These are phyloP conservation scores for Hermatobates lingyangjiaoensis DNA, from an alignment of 1,140 invertebrate species.

Conservation along the genomic window DNA sequence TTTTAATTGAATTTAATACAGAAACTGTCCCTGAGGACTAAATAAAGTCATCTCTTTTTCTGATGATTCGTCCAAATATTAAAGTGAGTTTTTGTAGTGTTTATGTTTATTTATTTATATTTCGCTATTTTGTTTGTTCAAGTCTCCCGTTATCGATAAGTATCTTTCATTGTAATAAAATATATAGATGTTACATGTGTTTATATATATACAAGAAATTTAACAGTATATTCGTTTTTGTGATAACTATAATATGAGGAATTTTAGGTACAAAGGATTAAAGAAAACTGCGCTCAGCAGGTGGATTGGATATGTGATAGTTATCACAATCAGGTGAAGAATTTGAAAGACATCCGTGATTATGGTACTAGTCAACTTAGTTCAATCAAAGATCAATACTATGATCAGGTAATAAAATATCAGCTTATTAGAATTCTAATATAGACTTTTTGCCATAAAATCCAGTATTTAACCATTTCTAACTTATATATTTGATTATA, in stretches of 20 bases:
- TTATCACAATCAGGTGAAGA: conserved; percentile 69
- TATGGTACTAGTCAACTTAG: conserved; percentile 74
- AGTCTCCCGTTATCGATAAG: no score
- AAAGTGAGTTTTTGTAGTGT: no score
- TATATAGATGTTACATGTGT: background rate
- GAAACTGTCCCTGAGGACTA: no score
- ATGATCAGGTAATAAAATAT: conserved; percentile 55
- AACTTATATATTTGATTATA: no score
- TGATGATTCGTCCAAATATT: no score
- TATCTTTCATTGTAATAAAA: background rate
- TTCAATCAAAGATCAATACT: conserved; percentile 73
- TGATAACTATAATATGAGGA: background rate
- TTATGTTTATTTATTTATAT: no score
- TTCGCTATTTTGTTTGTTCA: no score
- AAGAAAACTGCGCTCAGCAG: conserved; percentile 81
- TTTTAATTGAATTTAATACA: no score
- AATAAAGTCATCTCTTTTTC: no score
- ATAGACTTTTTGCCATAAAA: no score
- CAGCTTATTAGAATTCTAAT: no score
- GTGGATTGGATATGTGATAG: conserved; percentile 84
- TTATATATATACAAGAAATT: background rate
- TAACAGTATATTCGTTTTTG: background rate
- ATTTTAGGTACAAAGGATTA: conserved; percentile 58
- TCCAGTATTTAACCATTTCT: no score
- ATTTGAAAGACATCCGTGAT: conserved; percentile 72